Percentiles rank a stretch among this genome's conserved stretches.
Evolutionary conservation across 2,888 invertebrate species (phyloP).

Genomic region (Chaetoderma sp.): DNA sequence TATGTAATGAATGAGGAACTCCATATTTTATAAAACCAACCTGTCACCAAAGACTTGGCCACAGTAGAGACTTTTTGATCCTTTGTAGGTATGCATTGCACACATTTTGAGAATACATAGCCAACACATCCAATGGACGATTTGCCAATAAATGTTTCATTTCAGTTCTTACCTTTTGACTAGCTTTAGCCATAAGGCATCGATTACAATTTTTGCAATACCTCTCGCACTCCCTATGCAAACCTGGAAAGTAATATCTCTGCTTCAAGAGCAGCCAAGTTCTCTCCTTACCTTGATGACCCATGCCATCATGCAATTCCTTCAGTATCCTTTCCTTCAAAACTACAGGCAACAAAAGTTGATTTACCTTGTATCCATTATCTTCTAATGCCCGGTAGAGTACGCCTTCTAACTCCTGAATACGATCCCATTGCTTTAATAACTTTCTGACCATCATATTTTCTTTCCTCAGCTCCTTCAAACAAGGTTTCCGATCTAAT

Average conservation of each 20-base stretch:
- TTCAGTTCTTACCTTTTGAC: no score
- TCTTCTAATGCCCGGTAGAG: background rate
- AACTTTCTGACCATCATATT: no score
- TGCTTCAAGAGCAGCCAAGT: background rate
- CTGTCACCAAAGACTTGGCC: no score
- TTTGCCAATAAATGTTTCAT: no score
- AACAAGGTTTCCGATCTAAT: no score
- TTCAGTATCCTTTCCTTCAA: background rate
- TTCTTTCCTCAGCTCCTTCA: no score
- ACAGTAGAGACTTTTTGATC: no score
- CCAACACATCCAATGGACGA: no score
- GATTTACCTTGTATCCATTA: background rate
- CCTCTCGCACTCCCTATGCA: slow-evolving; percentile 10
- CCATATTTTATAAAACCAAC: no score
- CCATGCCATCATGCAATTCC: background rate
- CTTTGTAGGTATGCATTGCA: no score
- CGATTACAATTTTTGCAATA: slow-evolving; percentile 13
- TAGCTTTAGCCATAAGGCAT: slow-evolving; percentile 12
- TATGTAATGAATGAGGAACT: no score
- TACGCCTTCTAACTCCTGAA: background rate
- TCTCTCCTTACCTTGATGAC: slow-evolving; percentile 16
- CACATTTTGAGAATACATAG: no score
- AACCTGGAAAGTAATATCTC: slow-evolving; percentile 21
- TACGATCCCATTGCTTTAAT: background rate
- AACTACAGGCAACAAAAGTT: background rate